A percentile compares a stretch with the other conserved stretches of the same genome.
phyloP scores from a whole-genome alignment of 2,113 vertebrate genomes.

The Panthera uncia region DNA sequence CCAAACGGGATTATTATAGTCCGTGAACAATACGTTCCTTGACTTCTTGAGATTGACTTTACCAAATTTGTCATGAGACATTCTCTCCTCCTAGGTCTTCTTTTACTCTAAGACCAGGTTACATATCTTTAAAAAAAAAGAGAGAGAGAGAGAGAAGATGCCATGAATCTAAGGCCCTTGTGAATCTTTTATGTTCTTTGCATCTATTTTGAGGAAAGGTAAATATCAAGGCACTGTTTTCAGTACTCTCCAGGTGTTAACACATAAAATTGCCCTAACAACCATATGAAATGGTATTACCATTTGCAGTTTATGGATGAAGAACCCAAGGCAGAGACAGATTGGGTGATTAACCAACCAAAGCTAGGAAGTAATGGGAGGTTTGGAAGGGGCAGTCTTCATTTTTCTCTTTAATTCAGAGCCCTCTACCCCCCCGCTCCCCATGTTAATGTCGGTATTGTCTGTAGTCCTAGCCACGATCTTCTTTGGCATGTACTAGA shows the following conservation, averaged over 20 bases:
- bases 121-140: neutral
- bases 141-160: no score
- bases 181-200: neutral
- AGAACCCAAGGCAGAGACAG: neutral
- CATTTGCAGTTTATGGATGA: neutral
- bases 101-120: neutral
- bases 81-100: neutral
- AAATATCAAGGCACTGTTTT: neutral
- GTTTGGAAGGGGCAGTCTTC: neutral
- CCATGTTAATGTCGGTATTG: no score
- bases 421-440: fast-evolving
- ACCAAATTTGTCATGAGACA: slow-evolving; percentile 33
- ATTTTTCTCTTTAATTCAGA: neutral
- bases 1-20: neutral
- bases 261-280: neutral
- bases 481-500: neutral
- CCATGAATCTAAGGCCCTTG: neutral
- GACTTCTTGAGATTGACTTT: slow-evolving; percentile 44
- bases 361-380: neutral
- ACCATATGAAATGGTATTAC: neutral
- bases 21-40: neutral
- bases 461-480: neutral
- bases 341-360: neutral
- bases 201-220: neutral
- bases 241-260: neutral